Conservation (phyloP, 2,797 vertebrate species). For the Huso huso region DNA sequence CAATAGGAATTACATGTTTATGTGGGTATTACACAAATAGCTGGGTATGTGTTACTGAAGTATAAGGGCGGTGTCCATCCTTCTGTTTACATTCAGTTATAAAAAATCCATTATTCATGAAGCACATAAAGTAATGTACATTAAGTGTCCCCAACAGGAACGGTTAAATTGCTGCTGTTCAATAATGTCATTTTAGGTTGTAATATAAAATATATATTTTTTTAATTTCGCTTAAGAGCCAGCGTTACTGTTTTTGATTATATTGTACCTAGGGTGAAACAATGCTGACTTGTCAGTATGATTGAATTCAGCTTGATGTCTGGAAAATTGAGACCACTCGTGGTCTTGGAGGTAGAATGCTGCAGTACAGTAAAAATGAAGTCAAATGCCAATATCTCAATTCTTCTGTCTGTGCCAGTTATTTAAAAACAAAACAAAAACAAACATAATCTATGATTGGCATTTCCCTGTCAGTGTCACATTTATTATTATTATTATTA, state of each 20-base stretch:
- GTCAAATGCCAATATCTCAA: background rate
- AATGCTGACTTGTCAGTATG: background rate
- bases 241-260: background rate
- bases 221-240: background rate
- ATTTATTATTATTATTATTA: conserved; percentile 56
- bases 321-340: background rate
- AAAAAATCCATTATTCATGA: too few species aligned
- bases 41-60: too few species aligned
- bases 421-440: too few species aligned
- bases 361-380: background rate
- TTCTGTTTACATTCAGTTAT: too few species aligned
- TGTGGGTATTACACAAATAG: too few species aligned
- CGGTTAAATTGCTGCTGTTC: too few species aligned
- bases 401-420: background rate
- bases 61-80: too few species aligned
- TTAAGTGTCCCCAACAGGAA: too few species aligned
- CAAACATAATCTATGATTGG: conserved; percentile 21
- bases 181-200: background rate
- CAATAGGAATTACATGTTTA: too few species aligned
- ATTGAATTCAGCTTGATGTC: background rate
- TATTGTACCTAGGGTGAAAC: background rate
- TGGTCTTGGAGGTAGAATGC: background rate
- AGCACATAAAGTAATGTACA: too few species aligned
- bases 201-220: too few species aligned
- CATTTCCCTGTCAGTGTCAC: too few species aligned